Percentiles rank a stretch among this genome's conserved stretches.
These are phyloP conservation scores for Stenolophus ochropezus DNA, from an alignment of 2,888 invertebrate species.

Conservation along the genomic window DNA sequence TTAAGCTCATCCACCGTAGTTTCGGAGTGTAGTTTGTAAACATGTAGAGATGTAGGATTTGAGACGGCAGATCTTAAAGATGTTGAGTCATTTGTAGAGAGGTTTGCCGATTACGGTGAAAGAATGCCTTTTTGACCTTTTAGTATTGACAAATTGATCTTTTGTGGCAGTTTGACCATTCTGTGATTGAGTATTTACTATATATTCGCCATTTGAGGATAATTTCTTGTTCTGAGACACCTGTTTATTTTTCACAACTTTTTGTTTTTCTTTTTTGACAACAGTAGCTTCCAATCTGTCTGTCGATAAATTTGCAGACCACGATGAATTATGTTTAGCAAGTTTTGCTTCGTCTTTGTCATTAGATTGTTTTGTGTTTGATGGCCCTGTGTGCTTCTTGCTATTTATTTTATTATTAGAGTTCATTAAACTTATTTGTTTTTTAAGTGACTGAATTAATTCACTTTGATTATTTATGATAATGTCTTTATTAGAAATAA, in stretches of 20 bases:
- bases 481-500: not conserved
- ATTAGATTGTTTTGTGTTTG: not conserved
- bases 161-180: not conserved
- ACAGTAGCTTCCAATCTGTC: not conserved
- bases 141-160: not conserved
- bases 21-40: not conserved
- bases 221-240: not conserved
- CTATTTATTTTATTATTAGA: not conserved
- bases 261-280: not conserved
- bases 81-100: not conserved
- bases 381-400: not conserved
- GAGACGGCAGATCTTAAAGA: too few species aligned
- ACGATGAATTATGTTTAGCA: not conserved
- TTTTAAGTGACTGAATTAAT: not conserved
- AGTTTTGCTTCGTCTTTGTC: not conserved
- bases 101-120: not conserved
- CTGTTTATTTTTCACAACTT: not conserved
- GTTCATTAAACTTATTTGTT: not conserved
- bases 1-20: not conserved
- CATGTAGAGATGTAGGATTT: not conserved
- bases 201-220: not conserved
- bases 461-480: not conserved
- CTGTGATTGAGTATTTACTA: not conserved
- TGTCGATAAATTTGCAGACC: not conserved
- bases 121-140: not conserved